These are phyloP conservation scores for Lepidurus packardi DNA, from an alignment of 1,140 invertebrate genomes.

Conservation along the genomic window DNA sequence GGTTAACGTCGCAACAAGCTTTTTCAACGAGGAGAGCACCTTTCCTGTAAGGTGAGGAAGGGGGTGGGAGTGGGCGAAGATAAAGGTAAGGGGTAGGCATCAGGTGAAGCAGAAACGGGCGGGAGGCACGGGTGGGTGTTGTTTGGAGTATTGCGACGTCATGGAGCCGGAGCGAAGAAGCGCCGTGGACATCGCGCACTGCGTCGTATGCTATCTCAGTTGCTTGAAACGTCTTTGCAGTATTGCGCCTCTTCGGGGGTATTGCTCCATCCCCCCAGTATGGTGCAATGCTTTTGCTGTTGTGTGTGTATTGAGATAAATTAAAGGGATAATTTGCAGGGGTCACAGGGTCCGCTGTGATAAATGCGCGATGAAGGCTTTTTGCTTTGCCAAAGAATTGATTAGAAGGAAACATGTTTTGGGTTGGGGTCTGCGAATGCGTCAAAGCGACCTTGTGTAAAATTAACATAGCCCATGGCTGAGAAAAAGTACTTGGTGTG, in stretches of 20 bases:
- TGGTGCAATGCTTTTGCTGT: neutral
- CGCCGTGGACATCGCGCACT: slow-evolving; percentile 14
- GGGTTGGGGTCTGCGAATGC: neutral
- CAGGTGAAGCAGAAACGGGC: slow-evolving; percentile 2
- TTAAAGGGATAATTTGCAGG: neutral
- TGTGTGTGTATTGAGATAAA: neutral
- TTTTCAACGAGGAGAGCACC: neutral
- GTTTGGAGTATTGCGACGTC: slow-evolving; percentile 19
- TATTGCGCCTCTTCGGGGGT: neutral
- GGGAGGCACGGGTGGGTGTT: slow-evolving; percentile 12
- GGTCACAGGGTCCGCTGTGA: neutral
- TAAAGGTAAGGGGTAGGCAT: slow-evolving; percentile 1
- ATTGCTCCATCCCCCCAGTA: slow-evolving; percentile 3
- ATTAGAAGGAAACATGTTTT: neutral
- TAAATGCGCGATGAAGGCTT: neutral
- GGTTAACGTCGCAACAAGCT: no score
- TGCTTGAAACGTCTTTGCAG: slow-evolving; percentile 3
- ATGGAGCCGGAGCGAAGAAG: neutral
- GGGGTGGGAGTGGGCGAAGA: neutral
- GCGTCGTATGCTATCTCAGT: neutral
- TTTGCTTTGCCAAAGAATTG: neutral
- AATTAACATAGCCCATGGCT: neutral
- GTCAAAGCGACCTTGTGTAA: neutral
- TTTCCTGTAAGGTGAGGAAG: neutral
- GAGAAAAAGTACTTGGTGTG: neutral